Percentiles rank a stretch among this genome's conserved stretches.
These are phyloP conservation scores for Drosophila guanche DNA, from an alignment of 1,140 invertebrate species.

Conservation along the genomic window DNA sequence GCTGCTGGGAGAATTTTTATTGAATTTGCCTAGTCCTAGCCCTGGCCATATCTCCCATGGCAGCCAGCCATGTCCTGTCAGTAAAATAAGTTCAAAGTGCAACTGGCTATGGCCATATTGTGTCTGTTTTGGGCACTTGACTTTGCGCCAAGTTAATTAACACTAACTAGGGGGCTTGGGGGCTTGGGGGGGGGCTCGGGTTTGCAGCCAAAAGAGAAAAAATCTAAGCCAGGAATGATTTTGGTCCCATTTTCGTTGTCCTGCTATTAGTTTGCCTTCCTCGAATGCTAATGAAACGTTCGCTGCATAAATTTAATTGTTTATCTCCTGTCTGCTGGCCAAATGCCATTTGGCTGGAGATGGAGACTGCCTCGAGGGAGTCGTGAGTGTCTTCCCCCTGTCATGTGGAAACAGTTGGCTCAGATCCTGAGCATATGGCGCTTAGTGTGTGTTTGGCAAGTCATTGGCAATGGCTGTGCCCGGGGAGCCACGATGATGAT, in stretches of 20 bases:
- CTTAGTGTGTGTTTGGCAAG: constrained; percentile 54
- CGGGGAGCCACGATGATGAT: constrained; percentile 38
- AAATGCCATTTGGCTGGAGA: constrained; percentile 32
- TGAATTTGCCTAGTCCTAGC: constrained; percentile 48
- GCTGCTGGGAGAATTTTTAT: constrained; percentile 54
- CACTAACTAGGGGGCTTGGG: constrained; percentile 61
- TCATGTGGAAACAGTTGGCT: constrained; percentile 5
- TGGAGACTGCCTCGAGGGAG: background rate
- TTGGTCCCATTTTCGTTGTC: background rate
- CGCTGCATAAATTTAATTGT: constrained; percentile 76
- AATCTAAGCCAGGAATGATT: constrained; percentile 40
- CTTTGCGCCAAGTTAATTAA: constrained; percentile 75
- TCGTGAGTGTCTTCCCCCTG: background rate
- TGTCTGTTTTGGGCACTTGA: constrained; percentile 62
- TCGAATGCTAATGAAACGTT: constrained; percentile 76
- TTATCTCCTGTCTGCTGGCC: constrained; percentile 61
- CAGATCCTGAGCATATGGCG: constrained; percentile 48
- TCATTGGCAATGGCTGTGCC: constrained; percentile 61
- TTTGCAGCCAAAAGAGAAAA: background rate
- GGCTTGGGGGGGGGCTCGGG: constrained; percentile 3
- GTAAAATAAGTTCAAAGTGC: constrained; percentile 34
- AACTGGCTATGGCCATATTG: constrained; percentile 14
- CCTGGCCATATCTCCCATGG: too few relatives aligned
- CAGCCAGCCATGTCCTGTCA: constrained; percentile 4
- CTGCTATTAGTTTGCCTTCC: constrained; percentile 2